Evolutionary conservation across 2,888 invertebrate species (phyloP), one percentile per base, ranked within the genome.

Genomic region (Orthonevra nobilis): DNA sequence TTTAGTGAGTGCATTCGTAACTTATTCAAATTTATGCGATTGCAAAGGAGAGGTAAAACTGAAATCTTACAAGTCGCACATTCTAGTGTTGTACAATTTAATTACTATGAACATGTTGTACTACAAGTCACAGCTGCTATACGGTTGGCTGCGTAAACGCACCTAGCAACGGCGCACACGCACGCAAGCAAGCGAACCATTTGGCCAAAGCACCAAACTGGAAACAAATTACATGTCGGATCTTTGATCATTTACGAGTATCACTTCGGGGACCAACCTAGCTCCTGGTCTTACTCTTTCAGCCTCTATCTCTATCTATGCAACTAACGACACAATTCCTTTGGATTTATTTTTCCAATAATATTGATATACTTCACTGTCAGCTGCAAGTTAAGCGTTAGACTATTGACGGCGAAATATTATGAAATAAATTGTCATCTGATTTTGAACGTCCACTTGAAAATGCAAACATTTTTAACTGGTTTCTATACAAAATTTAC

Each of bases 341-440:
- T 56, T 15, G 44, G n/a, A 30, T 30, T 44, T 30, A 6, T 66
- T 19, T 40, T 34, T 38, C n/a, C 36, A 46, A 34, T 14, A 36
- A 26, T 54, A 74, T 61, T 68, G 38, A 54, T 68, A 54, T 61
- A 69, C 56, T 61, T 48, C 52, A 61, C 26, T 32, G 42, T 48
- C 23, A 40, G 61, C 52, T 26, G 32, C 68, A 20, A 42, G 68
- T 40, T 14, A 48, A 48, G 48, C 48, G 61, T 4, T 3, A 75
- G 61, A 54, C n/a, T 75, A 75, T 69, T 68, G 69, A 69, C 69
- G 63, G 61, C 69, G 54, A 69, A 61, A 69, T 54, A 70, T 77
- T 77, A 77, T 77, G 70, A 70, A 77, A 70, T 77, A 77, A 77
- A 77, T 70, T 69, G 70, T 77, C 70, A 60, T 77, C 54, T 70